A percentile compares a stretch with the other conserved stretches of the same genome.
Evolutionary conservation across 2,888 invertebrate genomes (phyloP).

Genomic region (Acrocyrtus sp.): DNA sequence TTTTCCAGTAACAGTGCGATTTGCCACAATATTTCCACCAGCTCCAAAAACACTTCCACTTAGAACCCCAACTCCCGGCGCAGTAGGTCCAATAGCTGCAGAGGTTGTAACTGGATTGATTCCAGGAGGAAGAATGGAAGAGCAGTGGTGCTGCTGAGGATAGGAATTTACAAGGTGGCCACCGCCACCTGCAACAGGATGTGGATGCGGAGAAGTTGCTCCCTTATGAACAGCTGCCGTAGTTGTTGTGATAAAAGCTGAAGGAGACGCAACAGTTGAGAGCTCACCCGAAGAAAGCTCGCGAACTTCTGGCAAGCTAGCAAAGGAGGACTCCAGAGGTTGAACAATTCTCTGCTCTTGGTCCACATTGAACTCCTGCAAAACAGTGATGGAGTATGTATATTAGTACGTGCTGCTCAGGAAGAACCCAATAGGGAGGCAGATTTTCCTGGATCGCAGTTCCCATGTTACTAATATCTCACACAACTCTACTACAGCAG

Average conservation of each 20-base stretch:
- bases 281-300: conserved; percentile 55
- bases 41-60: conserved; percentile 11
- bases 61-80: no score
- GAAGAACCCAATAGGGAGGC: not conserved
- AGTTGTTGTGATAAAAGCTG: conserved; percentile 25
- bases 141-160: conserved; percentile 66
- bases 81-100: conserved; percentile 68
- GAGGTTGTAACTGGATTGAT: conserved; percentile 66
- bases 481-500: no score
- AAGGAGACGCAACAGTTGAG: conserved; percentile 45
- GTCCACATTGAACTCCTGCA: conserved; percentile 74
- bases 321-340: conserved; percentile 66
- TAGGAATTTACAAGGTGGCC: conserved; percentile 21
- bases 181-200: no score
- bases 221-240: conserved; percentile 35
- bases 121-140: conserved; percentile 69
- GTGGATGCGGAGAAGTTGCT: not conserved
- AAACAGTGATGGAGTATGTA: conserved; percentile 64
- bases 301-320: conserved; percentile 60
- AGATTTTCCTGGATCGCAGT: no score
- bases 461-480: no score
- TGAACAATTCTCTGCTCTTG: conserved; percentile 75
- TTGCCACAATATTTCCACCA: conserved; percentile 5
- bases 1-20: conserved; percentile 11
- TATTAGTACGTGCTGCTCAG: not conserved